A percentile compares a stretch with the other conserved stretches of the same genome.
Evolutionary conservation across 2,888 invertebrate species (phyloP).

Genomic region (Trichogramma dendrolimi): DNA sequence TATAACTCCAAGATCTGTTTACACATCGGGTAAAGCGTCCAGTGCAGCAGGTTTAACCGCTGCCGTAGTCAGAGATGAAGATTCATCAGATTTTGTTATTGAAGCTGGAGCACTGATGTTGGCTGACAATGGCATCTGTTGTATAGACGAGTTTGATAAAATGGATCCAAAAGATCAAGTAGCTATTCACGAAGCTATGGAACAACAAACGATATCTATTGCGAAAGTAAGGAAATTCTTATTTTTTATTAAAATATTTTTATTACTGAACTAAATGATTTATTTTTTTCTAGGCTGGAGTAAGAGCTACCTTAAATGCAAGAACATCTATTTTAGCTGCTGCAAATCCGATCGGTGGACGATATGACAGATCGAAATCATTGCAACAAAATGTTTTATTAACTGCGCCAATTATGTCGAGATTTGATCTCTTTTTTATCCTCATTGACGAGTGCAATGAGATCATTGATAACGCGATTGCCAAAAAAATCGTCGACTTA

Average conservation of each 20-base stretch:
- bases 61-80: constrained; percentile 96
- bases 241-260: too few species aligned
- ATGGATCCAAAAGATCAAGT: constrained; percentile 98
- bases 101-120: constrained; percentile 99
- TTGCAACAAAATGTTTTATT: constrained; percentile 90
- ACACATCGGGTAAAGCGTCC: constrained; percentile 98
- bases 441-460: constrained; percentile 95
- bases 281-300: constrained; percentile 68
- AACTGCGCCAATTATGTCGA: constrained; percentile 96
- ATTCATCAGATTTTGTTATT: constrained; percentile 97
- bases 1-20: constrained; percentile 92
- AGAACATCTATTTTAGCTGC: constrained; percentile 96
- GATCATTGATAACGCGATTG: constrained; percentile 94
- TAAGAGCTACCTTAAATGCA: constrained; percentile 95
- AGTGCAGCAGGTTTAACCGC: constrained; percentile 97
- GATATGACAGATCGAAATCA: constrained; percentile 91
- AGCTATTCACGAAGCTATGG: constrained; percentile 99
- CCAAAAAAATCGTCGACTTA: constrained; percentile 89
- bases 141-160: constrained; percentile 99
- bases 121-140: constrained; percentile 97
- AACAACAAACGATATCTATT: constrained; percentile 98
- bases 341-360: constrained; percentile 95
- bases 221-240: constrained; percentile 68
- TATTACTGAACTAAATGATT: background rate
- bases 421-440: constrained; percentile 98